phyloP scores from a whole-genome alignment of 2,113 vertebrate species.

The Cnemophilus loriae region DNA sequence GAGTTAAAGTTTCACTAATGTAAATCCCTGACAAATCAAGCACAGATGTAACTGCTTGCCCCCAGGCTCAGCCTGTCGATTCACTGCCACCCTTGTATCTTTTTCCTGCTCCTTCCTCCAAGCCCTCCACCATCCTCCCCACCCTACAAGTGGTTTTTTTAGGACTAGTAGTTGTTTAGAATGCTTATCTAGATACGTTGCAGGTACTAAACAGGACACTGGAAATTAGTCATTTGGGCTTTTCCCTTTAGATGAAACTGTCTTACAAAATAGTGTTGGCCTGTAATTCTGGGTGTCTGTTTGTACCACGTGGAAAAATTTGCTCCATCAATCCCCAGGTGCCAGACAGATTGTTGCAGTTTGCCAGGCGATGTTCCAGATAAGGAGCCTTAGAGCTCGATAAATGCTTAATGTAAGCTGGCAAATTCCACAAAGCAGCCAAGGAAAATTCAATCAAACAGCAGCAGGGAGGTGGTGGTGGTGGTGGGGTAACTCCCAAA shows the following conservation, averaged over 20 bases:
- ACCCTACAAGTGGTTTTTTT: neutral
- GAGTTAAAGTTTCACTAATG: constrained; percentile 77
- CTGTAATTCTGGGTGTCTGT: constrained; percentile 29
- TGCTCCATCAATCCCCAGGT: constrained; percentile 62
- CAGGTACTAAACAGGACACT: constrained; percentile 25
- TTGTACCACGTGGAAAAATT: constrained; percentile 70
- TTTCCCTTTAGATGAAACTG: constrained; percentile 18
- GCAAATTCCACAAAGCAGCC: constrained; percentile 66
- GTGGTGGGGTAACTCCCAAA: neutral
- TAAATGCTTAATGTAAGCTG: constrained; percentile 62
- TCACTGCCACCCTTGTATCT: constrained; percentile 52
- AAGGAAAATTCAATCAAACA: constrained; percentile 63
- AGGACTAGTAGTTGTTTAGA: constrained; percentile 49
- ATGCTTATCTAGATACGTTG: constrained; percentile 41
- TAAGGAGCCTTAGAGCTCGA: constrained; percentile 64
- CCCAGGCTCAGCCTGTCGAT: constrained; percentile 58
- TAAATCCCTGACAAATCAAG: constrained; percentile 78
- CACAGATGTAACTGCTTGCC: constrained; percentile 73
- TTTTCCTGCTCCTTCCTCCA: neutral
- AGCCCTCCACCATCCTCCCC: neutral
- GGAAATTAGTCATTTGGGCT: neutral
- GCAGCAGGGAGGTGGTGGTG: neutral
- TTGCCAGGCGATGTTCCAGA: constrained; percentile 65
- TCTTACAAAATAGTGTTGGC: constrained; percentile 18
- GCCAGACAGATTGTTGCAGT: constrained; percentile 67